Base-by-base conservation (phyloP, 2,888 invertebrate genomes). In the Plemyria rubiginata region DNA sequence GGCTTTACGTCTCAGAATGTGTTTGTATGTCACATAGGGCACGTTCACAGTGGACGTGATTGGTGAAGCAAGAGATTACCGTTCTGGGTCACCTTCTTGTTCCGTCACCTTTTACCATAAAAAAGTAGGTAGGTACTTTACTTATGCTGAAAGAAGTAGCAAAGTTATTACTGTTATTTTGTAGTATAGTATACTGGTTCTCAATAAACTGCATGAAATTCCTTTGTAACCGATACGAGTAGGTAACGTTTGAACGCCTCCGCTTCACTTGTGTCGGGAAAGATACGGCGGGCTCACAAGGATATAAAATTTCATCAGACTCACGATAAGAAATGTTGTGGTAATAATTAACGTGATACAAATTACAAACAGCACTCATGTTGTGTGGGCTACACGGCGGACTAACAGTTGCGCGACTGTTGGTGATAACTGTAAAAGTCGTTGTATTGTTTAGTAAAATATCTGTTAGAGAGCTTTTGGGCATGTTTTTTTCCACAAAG, bases 231-330 rank as follows among this genome's bases (percentile, higher is more conserved):
- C 32, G 60, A 60, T 54, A 61, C 51, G 54, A 65, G 59, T 56
- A 54, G 55, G 62, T 54, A 59, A 56, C 62, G 60, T 62, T 62
- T 62, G 66, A 56, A 66, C 64, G 62, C 64, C 52, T 60, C 49
- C 60, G 46, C 63, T 61, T 63, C 65, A 46, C 65, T 72, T 71
- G 74, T 72, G 58, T 72, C 54, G 55, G 65, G 61, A 58, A 66
- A 61, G 75, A 73, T 71, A 71, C 69, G 74, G 67, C 55, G 54
- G 61, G 51, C 62, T 67, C 72, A 78, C 79, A 81, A 77, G 75
- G 60, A 76, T 83, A 83, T 81, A 78, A 71, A 76, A 79, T 84
- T 82, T 82, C 82, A 82, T 75, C 78, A 77, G 71, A 50, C 56
- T 55, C 66, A 66, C 70, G 79, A 81, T 81, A 80, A 80, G 75